Percentiles rank a stretch among this genome's conserved stretches.
These are phyloP conservation scores for Casuarius casuarius DNA, from an alignment of 2,113 vertebrate species.

Conservation along the genomic window DNA sequence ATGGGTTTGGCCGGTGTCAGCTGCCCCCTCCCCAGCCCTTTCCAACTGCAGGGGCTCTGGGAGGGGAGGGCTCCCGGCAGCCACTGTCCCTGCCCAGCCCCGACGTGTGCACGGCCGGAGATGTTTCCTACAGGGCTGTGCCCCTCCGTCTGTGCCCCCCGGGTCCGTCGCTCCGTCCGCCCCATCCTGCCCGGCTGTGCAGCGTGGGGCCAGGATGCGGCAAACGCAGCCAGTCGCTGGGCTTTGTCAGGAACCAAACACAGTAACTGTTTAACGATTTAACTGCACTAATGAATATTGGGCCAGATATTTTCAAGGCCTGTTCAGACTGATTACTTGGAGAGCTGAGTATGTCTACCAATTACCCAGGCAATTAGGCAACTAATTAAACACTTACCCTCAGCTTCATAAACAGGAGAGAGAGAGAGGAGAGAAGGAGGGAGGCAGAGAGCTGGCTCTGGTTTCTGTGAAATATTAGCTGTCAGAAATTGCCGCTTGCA, in stretches of 20 bases:
- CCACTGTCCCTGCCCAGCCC: no score
- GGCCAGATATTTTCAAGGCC: slow-evolving; percentile 97
- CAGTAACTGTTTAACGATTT: slow-evolving; percentile 82
- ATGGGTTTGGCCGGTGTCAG: no score
- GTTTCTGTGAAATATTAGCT: slow-evolving; percentile 88
- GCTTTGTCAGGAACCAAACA: slow-evolving; percentile 77
- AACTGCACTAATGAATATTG: slow-evolving; percentile 97
- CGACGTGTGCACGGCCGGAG: background rate
- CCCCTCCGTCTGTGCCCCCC: background rate
- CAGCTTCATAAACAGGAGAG: slow-evolving; percentile 91
- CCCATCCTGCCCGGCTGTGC: background rate
- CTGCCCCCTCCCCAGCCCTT: background rate
- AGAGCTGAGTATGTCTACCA: slow-evolving; percentile 98
- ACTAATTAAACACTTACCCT: slow-evolving; percentile 99
- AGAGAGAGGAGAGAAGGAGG: slow-evolving; percentile 76
- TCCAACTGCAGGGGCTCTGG: background rate
- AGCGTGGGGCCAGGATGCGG: background rate
- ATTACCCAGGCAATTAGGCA: slow-evolving; percentile 99
- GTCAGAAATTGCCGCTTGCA: slow-evolving; percentile 67
- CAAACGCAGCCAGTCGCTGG: slow-evolving; percentile 54
- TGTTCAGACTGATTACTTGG: slow-evolving; percentile 99
- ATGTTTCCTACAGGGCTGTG: background rate
- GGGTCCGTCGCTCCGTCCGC: background rate
- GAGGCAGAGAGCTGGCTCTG: slow-evolving; percentile 68
- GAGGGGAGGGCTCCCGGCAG: background rate